Conservation (phyloP, 2,888 invertebrate species). For the Zele albiditarsus region DNA sequence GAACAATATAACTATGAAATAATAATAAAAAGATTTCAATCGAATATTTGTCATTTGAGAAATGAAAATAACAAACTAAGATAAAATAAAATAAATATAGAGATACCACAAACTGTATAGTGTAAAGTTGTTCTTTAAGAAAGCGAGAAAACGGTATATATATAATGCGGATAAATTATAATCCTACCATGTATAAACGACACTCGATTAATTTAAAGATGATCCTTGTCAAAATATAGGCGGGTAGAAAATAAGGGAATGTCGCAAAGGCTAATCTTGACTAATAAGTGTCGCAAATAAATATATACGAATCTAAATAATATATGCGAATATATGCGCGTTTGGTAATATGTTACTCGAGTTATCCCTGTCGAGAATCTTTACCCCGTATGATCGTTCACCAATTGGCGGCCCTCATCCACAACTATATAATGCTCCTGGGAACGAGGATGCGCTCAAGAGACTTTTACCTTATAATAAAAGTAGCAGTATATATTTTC, state of each 20-base stretch:
- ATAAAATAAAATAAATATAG: slow-evolving; percentile 19
- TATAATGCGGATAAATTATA: slow-evolving; percentile 71
- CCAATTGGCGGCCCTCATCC: slow-evolving; percentile 18
- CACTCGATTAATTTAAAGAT: slow-evolving; percentile 69
- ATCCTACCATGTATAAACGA: slow-evolving; percentile 65
- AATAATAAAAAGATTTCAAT: background rate
- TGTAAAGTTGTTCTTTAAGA: slow-evolving; percentile 40
- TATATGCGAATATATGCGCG: slow-evolving; percentile 13
- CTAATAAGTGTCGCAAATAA: slow-evolving; percentile 65
- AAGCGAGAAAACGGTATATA: slow-evolving; percentile 14
- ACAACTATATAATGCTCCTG: slow-evolving; percentile 24
- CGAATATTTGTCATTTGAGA: background rate
- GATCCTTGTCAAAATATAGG: slow-evolving; percentile 69
- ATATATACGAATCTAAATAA: slow-evolving; percentile 6
- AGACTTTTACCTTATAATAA: slow-evolving; percentile 17
- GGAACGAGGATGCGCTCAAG: slow-evolving; percentile 20
- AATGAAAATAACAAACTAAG: slow-evolving; percentile 21
- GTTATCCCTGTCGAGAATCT: slow-evolving; percentile 27
- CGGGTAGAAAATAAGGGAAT: slow-evolving; percentile 43
- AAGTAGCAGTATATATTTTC: background rate
- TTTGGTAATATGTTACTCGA: slow-evolving; percentile 36
- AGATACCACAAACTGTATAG: slow-evolving; percentile 1
- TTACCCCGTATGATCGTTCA: slow-evolving; percentile 1
- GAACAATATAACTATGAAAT: background rate
- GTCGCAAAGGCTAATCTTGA: slow-evolving; percentile 63